Evolutionary conservation across 2,113 vertebrate genomes (phyloP).

Genomic region (Hucho hucho): DNA sequence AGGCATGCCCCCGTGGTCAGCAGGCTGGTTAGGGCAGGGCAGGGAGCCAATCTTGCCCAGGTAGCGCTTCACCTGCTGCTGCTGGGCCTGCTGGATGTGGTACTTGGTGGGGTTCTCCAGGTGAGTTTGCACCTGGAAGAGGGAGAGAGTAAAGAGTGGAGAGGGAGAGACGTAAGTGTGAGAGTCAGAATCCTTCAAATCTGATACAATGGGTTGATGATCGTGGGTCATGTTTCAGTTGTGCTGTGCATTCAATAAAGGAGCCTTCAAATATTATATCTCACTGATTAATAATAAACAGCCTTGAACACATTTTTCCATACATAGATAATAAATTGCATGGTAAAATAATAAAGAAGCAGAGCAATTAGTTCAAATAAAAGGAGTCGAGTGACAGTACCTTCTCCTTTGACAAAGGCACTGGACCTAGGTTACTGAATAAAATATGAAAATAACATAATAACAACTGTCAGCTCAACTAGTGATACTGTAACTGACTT

Average conservation of each 20-base stretch:
- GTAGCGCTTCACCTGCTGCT: slow-evolving; percentile 98
- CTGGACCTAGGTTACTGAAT: not conserved
- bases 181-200: not conserved
- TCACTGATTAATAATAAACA: not conserved
- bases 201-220: not conserved
- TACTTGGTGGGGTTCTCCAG: slow-evolving; percentile 99
- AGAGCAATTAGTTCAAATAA: not conserved
- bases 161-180: not conserved
- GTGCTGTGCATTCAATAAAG: not conserved
- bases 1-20: slow-evolving; percentile 90
- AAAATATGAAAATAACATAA: not conserved
- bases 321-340: not conserved
- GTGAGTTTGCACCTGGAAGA: slow-evolving; percentile 92
- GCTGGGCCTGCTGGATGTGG: slow-evolving; percentile 96
- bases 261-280: not conserved
- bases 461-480: not conserved
- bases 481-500: not conserved
- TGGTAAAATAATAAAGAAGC: not conserved
- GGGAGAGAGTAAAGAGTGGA: not conserved
- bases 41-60: slow-evolving; percentile 92
- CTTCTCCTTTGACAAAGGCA: not conserved
- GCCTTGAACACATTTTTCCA: not conserved
- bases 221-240: not conserved
- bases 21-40: slow-evolving; percentile 88
- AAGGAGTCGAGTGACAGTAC: not conserved